Percentiles rank a stretch among this genome's conserved stretches.
phyloP scores from a whole-genome alignment of 2,888 invertebrate genomes.

The Nymphalis c-album region DNA sequence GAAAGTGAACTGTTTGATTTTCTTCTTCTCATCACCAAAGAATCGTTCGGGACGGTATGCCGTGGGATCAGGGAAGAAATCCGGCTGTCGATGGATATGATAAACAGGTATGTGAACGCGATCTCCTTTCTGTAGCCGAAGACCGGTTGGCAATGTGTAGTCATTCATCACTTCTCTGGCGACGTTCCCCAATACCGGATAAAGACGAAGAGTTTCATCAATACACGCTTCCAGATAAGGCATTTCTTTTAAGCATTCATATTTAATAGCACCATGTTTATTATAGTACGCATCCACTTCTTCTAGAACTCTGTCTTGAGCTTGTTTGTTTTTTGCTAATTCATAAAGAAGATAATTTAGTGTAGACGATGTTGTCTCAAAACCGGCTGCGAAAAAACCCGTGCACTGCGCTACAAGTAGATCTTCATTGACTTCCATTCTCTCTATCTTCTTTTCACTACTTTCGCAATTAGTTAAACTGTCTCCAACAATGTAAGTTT shows the following conservation, averaged over 20 bases:
- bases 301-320: slow-evolving; percentile 43
- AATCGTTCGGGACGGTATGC: slow-evolving; percentile 55
- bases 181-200: slow-evolving; percentile 54
- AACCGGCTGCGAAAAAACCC: slow-evolving; percentile 66
- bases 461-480: slow-evolving; percentile 49
- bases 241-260: slow-evolving; percentile 52
- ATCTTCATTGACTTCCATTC: slow-evolving; percentile 56
- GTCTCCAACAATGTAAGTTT: slow-evolving; percentile 51
- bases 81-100: slow-evolving; percentile 50
- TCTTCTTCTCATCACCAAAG: slow-evolving; percentile 44
- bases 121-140: slow-evolving; percentile 49
- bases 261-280: slow-evolving; percentile 42
- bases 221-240: slow-evolving; percentile 54
- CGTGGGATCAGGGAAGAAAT: slow-evolving; percentile 53
- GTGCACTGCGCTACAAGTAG: slow-evolving; percentile 77
- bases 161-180: slow-evolving; percentile 55
- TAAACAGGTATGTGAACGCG: slow-evolving; percentile 55
- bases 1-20: slow-evolving; percentile 36
- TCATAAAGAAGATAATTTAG: slow-evolving; percentile 50
- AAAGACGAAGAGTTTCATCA: slow-evolving; percentile 53
- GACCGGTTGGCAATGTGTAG: slow-evolving; percentile 53
- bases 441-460: background rate
- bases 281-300: slow-evolving; percentile 50
- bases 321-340: slow-evolving; percentile 47
- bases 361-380: slow-evolving; percentile 53